A percentile compares a stretch with the other conserved stretches of the same genome.
Conservation (phyloP, 2,113 vertebrate species). For the Ovis aries region DNA sequence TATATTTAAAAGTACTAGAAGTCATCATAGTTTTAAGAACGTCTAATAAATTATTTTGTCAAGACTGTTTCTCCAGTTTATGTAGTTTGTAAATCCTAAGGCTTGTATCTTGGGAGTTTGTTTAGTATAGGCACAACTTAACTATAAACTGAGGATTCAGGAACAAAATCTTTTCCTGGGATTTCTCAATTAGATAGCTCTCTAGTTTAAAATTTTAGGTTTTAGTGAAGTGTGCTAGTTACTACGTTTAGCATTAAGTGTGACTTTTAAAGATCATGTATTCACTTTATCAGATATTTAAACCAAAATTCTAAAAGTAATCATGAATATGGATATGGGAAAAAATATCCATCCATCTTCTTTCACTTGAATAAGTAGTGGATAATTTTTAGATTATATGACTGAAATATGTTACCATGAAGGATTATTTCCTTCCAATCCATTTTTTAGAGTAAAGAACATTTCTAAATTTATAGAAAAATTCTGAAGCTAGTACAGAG, state of each 20-base stretch:
- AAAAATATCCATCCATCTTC: not conserved
- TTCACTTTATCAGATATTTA: not conserved
- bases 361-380: not conserved
- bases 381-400: not conserved
- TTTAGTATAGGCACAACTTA: not conserved
- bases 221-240: not conserved
- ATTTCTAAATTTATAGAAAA: slow-evolving; percentile 21
- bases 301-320: slow-evolving; percentile 24
- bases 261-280: not conserved
- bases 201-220: not conserved
- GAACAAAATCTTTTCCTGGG: slow-evolving; percentile 7
- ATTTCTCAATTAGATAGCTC: not conserved
- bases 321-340: not conserved
- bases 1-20: slow-evolving; percentile 5
- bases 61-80: not conserved
- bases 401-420: slow-evolving; percentile 14
- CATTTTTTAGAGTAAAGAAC: not conserved
- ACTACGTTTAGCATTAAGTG: not conserved
- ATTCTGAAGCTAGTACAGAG: not conserved
- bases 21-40: not conserved
- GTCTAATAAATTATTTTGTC: slow-evolving; percentile 6
- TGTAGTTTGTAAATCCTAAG: not conserved
- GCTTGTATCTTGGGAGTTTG: not conserved
- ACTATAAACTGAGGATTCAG: not conserved
- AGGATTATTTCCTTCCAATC: not conserved